phyloP scores from a whole-genome alignment of 2,888 invertebrate genomes.

The Flabesymbios commensalis region DNA sequence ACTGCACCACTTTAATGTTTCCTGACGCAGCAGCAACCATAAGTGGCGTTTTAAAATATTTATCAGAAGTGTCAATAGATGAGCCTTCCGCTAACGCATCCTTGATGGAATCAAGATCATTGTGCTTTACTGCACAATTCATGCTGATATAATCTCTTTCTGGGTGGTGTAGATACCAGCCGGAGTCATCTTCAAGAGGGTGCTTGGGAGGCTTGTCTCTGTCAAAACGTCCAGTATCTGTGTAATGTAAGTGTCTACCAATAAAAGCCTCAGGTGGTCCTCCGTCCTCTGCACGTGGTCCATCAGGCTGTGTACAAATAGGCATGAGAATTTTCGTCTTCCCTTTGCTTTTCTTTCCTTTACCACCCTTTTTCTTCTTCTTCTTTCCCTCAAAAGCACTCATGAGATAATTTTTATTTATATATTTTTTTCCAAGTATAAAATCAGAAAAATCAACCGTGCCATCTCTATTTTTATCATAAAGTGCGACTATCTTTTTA shows the following conservation, averaged over 20 bases:
- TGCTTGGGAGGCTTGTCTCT: constrained; percentile 57
- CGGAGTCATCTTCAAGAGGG: constrained; percentile 59
- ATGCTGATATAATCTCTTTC: constrained; percentile 55
- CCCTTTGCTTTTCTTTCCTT: constrained; percentile 51
- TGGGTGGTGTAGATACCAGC: constrained; percentile 60
- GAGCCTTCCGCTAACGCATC: constrained; percentile 50
- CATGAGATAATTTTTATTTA: constrained; percentile 59
- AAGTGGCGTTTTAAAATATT: constrained; percentile 61
- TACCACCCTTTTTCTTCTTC: constrained; percentile 59
- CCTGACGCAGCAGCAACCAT: constrained; percentile 57
- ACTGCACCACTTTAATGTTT: constrained; percentile 54
- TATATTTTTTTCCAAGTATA: constrained; percentile 58
- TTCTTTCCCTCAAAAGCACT: constrained; percentile 59
- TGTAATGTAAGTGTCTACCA: constrained; percentile 54
- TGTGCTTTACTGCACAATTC: constrained; percentile 57
- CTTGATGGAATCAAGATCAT: constrained; percentile 56
- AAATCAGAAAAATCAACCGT: constrained; percentile 58
- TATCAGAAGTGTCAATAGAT: constrained; percentile 56
- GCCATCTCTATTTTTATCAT: constrained; percentile 51
- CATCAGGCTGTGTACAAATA: constrained; percentile 56
- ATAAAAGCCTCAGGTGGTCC: constrained; percentile 58
- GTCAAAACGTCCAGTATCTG: constrained; percentile 57
- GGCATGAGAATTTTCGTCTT: constrained; percentile 60
- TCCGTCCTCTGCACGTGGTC: constrained; percentile 52
- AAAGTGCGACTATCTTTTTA: constrained; percentile 40